Evolutionary conservation across 2,888 invertebrate species (phyloP), one percentile per base, ranked within the genome.

Genomic region (Drosophila acutilabella): DNA sequence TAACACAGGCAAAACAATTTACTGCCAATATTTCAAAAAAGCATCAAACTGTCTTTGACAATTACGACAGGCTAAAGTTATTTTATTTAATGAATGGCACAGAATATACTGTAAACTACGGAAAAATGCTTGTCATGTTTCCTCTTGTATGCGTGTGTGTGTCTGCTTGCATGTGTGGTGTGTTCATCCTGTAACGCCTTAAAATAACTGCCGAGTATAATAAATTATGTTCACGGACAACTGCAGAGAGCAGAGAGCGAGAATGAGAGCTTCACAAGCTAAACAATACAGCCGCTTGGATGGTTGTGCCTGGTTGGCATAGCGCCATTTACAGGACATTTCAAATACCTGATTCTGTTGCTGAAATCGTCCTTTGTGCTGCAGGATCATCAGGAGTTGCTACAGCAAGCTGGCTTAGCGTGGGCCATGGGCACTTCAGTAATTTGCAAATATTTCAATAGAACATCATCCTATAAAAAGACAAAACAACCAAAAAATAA

Each of bases 361-460:
- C 67, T 74, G 58, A 80, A 78, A 75, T 67, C 67, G 80, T 87
- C 71, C 80, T 73, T 85, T 87, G 64, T 82, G 69, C 50, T 42
- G 54, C 53, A 51, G 64, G 52, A 72, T 66, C 81, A 75, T 82
- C 80, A 81, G 65, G 65, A 59, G 65, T 72, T 58, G 70, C 66
- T 62, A 64, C 51, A 41, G 16, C 47, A 58, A 40, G 58, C 50
- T 68, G 64, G 48, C 56, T 14, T 18, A 40, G 14, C 20, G 16
- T 11, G 11, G 40, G 52, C 38, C 14, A 36, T 50, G 56, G 68
- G 64, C 41, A 64, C 78, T 70, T 65, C 65, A 78, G 89, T 87
- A 86, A 86, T 86, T 86, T 86, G 84, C 84, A 80, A 86, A 88
- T 86, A 86, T 88, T 88, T 88, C 85, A 88, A 88, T 86, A 76